Percentiles rank a stretch among this genome's conserved stretches.
Conservation (phyloP, 2,797 vertebrate species). For the Microchirus variegatus region DNA sequence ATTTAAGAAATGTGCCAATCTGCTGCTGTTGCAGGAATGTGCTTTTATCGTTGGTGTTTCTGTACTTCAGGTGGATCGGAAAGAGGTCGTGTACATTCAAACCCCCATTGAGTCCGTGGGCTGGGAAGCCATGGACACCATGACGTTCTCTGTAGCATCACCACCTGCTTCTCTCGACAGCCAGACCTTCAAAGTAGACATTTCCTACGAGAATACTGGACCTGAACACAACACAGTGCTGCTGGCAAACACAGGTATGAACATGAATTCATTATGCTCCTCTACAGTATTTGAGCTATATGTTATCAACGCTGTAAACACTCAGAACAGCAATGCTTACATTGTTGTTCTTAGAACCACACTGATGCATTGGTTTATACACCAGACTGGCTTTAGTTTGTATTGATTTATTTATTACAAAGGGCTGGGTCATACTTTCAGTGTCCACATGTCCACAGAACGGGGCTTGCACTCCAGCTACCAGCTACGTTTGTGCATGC, state of each 20-base stretch:
- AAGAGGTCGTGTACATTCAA: slow-evolving; percentile 85
- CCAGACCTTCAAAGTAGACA: slow-evolving; percentile 84
- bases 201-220: slow-evolving; percentile 87
- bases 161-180: slow-evolving; percentile 83
- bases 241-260: slow-evolving; percentile 89
- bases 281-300: too few species aligned
- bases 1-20: slow-evolving; percentile 7
- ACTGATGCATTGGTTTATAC: too few species aligned
- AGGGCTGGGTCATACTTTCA: too few species aligned
- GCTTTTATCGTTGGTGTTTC: slow-evolving; percentile 26
- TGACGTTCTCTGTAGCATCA: slow-evolving; percentile 85
- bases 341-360: too few species aligned
- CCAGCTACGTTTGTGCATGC: too few species aligned
- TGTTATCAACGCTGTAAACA: too few species aligned
- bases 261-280: background rate
- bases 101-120: slow-evolving; percentile 69
- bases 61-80: slow-evolving; percentile 82
- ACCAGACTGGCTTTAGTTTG: too few species aligned
- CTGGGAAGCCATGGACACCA: slow-evolving; percentile 87
- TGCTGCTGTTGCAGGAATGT: slow-evolving; percentile 10
- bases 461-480: too few species aligned
- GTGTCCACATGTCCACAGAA: too few species aligned
- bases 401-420: too few species aligned
- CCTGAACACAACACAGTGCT: slow-evolving; percentile 80
- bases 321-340: too few species aligned